Evolutionary conservation across 2,888 invertebrate genomes (phyloP), one percentile per base, ranked within the genome.

Genomic region (Melolontha melolontha): DNA sequence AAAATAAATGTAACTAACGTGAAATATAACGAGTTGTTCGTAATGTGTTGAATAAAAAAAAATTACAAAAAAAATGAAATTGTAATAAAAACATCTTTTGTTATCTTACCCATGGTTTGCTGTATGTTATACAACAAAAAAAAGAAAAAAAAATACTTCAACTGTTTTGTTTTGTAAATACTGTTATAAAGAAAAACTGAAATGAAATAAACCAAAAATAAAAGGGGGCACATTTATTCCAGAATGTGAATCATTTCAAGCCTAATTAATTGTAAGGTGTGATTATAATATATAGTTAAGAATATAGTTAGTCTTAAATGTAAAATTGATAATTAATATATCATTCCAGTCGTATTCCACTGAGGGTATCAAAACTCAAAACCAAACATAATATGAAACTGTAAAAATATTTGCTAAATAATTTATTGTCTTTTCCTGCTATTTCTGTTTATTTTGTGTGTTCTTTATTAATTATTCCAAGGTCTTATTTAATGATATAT

Each of bases 361-460:
- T 66, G 64, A 59, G 50, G 64, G 59, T 66, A 59, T 51, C 49
- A 59, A 57, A 57, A 66, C 49, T 65, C 12, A 73, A 22, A 74
- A 74, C 72, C 72, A 72, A 74, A 65, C 74, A 76, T 69, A 77
- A 76, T 34, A 34, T 34, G 34, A 77, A 71, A 71, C 39, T 76
- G 79, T 79, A 79, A 74, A 79, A 79, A 80, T 74, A 78, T 79
- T 79, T 79, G 78, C 77, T 79, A 79, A 77, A 76, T 78, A 75
- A 73, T 77, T 62, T 74, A 73, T 72, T 75, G 76, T 68, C 69
- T 71, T 73, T 70, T 66, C 27, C 62, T 68, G 69, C 70, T 50
- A 68, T 70, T 57, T 68, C 2, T 34, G 10, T 34, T 34, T 10
- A 34, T 10, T 34, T 34, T 34, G 34, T 34, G 34, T 34, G 34